phyloP scores from a whole-genome alignment of 2,797 vertebrate genomes.

The Silurus lanzhouensis region DNA sequence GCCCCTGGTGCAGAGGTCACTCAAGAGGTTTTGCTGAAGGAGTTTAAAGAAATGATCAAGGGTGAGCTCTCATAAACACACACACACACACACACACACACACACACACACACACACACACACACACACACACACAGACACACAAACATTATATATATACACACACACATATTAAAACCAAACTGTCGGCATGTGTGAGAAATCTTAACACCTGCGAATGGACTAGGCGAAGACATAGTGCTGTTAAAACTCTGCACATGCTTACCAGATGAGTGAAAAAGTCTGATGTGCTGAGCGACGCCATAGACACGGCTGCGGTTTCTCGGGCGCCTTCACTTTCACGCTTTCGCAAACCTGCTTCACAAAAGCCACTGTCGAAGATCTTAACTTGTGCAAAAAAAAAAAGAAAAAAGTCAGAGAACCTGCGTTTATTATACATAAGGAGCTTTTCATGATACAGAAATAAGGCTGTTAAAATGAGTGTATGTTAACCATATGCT shows the following conservation, averaged over 20 bases:
- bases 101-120: no score
- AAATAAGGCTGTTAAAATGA: not conserved
- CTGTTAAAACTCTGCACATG: slow-evolving; percentile 19
- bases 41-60: slow-evolving; percentile 93
- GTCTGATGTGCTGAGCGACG: slow-evolving; percentile 12
- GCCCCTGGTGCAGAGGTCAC: slow-evolving; percentile 85
- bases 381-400: not conserved
- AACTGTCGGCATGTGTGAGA: not conserved
- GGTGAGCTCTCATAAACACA: slow-evolving; percentile 69
- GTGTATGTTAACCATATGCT: slow-evolving; percentile 11
- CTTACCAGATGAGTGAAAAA: slow-evolving; percentile 12
- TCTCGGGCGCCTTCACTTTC: slow-evolving; percentile 13
- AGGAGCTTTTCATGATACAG: slow-evolving; percentile 6
- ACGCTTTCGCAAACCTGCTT: slow-evolving; percentile 22
- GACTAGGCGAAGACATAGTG: not conserved
- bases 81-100: not conserved
- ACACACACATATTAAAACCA: not conserved
- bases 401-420: not conserved
- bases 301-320: not conserved
- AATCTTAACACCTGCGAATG: slow-evolving; percentile 15
- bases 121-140: no score
- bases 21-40: slow-evolving; percentile 84
- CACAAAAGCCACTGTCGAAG: slow-evolving; percentile 7
- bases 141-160: not conserved
- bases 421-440: slow-evolving; percentile 12